A percentile compares a stretch with the other conserved stretches of the same genome.
These are phyloP conservation scores for Drosophila prolongata DNA, from an alignment of 2,888 invertebrate genomes.

Conservation along the genomic window DNA sequence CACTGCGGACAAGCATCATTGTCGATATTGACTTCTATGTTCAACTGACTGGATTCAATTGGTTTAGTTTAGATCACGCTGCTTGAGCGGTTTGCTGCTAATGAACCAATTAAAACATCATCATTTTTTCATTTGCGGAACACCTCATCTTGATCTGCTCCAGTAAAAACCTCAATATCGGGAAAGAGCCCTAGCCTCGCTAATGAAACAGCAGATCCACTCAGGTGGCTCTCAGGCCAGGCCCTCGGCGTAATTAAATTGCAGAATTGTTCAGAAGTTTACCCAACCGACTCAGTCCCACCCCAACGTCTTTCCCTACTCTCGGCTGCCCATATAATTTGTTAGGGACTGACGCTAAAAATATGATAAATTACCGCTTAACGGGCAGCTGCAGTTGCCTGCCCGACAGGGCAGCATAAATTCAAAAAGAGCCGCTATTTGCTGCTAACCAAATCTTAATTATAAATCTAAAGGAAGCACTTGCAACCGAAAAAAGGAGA, in stretches of 20 bases:
- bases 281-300: slow-evolving; percentile 1
- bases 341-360: slow-evolving; percentile 52
- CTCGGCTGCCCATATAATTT: slow-evolving; percentile 52
- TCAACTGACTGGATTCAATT: background rate
- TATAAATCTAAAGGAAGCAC: slow-evolving; percentile 83
- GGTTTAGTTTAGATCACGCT: too few species aligned
- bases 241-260: slow-evolving; percentile 69
- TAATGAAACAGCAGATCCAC: slow-evolving; percentile 6
- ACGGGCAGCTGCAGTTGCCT: slow-evolving; percentile 41
- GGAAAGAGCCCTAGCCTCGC: too few species aligned
- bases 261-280: slow-evolving; percentile 26
- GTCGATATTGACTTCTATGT: background rate
- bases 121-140: slow-evolving; percentile 18
- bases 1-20: slow-evolving; percentile 7
- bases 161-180: background rate
- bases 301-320: background rate
- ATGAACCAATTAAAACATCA: slow-evolving; percentile 22
- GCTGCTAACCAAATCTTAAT: slow-evolving; percentile 83
- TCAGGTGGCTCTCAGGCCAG: slow-evolving; percentile 2
- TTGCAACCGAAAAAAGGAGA: slow-evolving; percentile 51
- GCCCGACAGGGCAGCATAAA: slow-evolving; percentile 69
- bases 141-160: background rate
- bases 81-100: background rate
- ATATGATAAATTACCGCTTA: slow-evolving; percentile 73
- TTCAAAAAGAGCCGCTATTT: slow-evolving; percentile 79